Evolutionary conservation across 2,113 vertebrate species (phyloP).

Genomic region (Rhinolophus ferrumequinum): DNA sequence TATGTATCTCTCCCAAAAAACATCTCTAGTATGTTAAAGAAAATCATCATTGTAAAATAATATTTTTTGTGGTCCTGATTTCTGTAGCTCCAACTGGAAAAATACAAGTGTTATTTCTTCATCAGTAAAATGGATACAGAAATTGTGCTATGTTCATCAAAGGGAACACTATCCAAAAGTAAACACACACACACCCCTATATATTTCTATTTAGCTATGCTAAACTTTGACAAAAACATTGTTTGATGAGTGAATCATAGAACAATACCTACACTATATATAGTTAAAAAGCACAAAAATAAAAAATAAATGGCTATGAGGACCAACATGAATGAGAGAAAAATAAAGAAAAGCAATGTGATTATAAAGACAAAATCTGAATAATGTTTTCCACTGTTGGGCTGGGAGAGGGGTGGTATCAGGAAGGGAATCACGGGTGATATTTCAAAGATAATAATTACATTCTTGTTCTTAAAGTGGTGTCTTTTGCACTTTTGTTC

Average conservation of each 20-base stretch:
- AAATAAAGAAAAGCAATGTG: not conserved
- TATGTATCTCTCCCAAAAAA: not conserved
- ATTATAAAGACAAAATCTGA: not conserved
- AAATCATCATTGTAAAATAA: not conserved
- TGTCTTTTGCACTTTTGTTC: not conserved
- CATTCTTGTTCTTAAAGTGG: not conserved
- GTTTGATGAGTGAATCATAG: not conserved
- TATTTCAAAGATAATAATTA: not conserved
- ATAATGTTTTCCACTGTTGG: not conserved
- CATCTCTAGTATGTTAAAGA: not conserved
- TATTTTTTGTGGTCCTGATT: not conserved
- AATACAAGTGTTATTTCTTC: not conserved
- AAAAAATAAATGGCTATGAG: not conserved
- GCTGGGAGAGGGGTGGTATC: not conserved
- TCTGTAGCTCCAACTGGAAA: accelerated
- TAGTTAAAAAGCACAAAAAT: not conserved
- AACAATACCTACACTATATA: not conserved
- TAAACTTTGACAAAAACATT: not conserved
- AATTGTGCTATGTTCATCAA: not conserved
- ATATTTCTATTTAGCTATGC: not conserved
- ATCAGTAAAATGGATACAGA: not conserved
- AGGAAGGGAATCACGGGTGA: not conserved
- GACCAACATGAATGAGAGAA: not conserved
- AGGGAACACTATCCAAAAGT: not conserved
- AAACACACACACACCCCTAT: not conserved